phyloP scores from a whole-genome alignment of 1,140 invertebrate genomes.

The Melitaea cinxia region DNA sequence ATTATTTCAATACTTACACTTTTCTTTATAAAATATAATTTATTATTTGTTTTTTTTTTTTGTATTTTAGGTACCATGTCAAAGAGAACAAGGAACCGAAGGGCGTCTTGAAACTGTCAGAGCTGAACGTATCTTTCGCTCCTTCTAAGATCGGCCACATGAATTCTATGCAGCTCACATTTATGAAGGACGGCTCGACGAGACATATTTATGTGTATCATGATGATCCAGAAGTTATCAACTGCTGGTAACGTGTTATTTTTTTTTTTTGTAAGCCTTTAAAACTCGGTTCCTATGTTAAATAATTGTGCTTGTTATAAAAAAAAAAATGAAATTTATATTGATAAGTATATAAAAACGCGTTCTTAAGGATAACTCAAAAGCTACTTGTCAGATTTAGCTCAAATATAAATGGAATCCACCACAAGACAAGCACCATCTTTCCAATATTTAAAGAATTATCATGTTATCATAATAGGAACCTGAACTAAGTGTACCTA shows the following conservation, averaged over 20 bases:
- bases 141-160: constrained; percentile 91
- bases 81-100: constrained; percentile 93
- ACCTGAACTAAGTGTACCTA: no score
- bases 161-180: constrained; percentile 92
- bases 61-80: constrained; percentile 90
- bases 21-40: not conserved
- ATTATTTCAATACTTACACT: not conserved
- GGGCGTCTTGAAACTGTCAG: constrained; percentile 90
- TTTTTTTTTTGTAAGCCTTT: no score
- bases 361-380: no score
- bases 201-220: constrained; percentile 94
- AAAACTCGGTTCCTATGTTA: no score
- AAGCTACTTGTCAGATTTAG: no score
- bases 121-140: constrained; percentile 92
- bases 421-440: no score
- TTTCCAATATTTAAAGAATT: no score
- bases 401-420: no score
- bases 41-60: not conserved
- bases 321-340: no score
- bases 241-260: constrained; percentile 86
- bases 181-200: constrained; percentile 90
- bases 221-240: constrained; percentile 91
- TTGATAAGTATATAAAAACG: no score
- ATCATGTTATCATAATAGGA: no score
- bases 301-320: no score